Evolutionary conservation across 2,797 vertebrate species (phyloP).

Genomic region (Odontamblyopus lacepedii): DNA sequence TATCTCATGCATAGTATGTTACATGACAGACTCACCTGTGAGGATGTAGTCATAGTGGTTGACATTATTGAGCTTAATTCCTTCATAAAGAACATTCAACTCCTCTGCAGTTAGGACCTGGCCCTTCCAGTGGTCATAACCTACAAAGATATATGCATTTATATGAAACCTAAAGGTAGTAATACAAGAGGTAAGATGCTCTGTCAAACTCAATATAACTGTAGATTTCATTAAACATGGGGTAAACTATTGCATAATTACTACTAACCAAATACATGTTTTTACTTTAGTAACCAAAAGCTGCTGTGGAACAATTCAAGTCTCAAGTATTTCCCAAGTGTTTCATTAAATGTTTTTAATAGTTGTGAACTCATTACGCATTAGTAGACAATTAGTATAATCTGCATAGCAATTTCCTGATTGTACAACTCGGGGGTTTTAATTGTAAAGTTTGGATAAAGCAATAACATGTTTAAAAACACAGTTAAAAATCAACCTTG

Average conservation of each 20-base stretch:
- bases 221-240: background rate
- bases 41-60: slow-evolving; percentile 92
- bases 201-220: background rate
- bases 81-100: slow-evolving; percentile 88
- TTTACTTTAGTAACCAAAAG: background rate
- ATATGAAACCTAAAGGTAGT: background rate
- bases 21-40: slow-evolving; percentile 78
- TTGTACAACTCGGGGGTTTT: background rate
- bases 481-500: background rate
- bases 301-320: background rate
- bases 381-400: background rate
- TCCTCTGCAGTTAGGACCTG: slow-evolving; percentile 91
- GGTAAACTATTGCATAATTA: background rate
- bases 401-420: background rate
- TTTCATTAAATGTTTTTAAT: background rate
- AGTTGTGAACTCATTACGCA: background rate
- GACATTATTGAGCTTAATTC: slow-evolving; percentile 87
- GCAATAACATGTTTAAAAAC: no score
- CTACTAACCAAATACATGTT: background rate
- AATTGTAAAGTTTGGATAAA: background rate
- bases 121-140: slow-evolving; percentile 91
- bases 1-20: background rate
- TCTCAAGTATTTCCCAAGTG: background rate
- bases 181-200: background rate
- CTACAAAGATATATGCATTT: slow-evolving; percentile 55